These are phyloP conservation scores for Andrena minutula DNA, from an alignment of 2,888 invertebrate genomes.

Conservation along the genomic window DNA sequence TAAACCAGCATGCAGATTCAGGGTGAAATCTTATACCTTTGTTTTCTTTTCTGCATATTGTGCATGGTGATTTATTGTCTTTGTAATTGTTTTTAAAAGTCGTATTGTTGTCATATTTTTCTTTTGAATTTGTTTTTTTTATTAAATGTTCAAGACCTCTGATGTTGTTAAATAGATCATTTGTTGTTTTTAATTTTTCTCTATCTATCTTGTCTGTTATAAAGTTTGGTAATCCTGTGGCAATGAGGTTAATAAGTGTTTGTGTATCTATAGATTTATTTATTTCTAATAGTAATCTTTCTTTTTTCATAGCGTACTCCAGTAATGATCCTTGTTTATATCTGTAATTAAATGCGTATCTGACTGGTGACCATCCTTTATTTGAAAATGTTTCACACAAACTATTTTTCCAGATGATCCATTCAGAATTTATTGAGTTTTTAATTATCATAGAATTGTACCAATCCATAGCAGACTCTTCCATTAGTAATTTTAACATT, in stretches of 20 bases:
- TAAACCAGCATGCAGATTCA: background rate
- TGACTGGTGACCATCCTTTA: too few relatives aligned
- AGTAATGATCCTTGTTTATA: conserved; percentile 4
- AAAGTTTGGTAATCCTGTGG: conserved; percentile 3
- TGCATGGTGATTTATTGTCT: background rate
- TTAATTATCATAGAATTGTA: too few relatives aligned
- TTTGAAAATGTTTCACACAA: too few relatives aligned
- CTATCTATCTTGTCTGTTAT: conserved; percentile 15
- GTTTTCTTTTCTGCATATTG: background rate
- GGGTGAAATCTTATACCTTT: background rate
- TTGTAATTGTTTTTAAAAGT: background rate
- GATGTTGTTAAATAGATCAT: background rate
- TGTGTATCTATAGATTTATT: background rate
- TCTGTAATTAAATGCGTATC: background rate
- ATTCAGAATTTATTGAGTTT: too few relatives aligned
- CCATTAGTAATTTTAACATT: too few relatives aligned
- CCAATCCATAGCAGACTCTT: too few relatives aligned
- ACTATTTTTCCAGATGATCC: too few relatives aligned
- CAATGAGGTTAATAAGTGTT: conserved; percentile 26
- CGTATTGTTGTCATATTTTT: background rate
- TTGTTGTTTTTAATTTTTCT: conserved; percentile 31
- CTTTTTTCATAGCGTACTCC: background rate
- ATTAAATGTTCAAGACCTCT: conserved; percentile 1
- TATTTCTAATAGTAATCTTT: conserved; percentile 6
- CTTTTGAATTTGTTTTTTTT: background rate